phyloP scores from a whole-genome alignment of 2,888 invertebrate species.

The Macropis europaea region DNA sequence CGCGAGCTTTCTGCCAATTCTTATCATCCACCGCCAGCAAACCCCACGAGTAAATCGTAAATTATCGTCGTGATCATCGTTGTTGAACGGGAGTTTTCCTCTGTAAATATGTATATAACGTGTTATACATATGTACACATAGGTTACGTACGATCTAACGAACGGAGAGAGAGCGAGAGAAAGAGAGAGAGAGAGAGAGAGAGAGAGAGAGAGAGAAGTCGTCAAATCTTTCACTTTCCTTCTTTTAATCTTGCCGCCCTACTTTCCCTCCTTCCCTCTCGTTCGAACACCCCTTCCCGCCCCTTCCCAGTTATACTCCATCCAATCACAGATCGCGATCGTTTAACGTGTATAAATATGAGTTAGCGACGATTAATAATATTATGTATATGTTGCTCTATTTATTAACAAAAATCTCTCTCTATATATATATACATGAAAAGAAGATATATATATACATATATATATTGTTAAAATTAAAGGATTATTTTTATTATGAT shows the following conservation, averaged over 20 bases:
- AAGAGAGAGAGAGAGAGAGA: constrained; percentile 9
- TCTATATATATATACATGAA: constrained; percentile 68
- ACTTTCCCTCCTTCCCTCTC: constrained; percentile 24
- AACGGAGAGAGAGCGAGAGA: constrained; percentile 10
- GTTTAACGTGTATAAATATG: constrained; percentile 68
- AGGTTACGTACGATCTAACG: constrained; percentile 42
- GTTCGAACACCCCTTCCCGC: not conserved
- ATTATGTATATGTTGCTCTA: constrained; percentile 79
- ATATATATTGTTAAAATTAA: constrained; percentile 76
- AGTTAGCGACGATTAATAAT: constrained; percentile 74
- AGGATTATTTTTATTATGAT: constrained; percentile 75
- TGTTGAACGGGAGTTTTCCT: constrained; percentile 70
- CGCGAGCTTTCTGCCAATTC: not conserved
- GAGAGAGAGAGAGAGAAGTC: constrained; percentile 5
- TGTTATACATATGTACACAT: constrained; percentile 64
- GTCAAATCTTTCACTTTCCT: constrained; percentile 50
- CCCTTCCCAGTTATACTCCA: constrained; percentile 22
- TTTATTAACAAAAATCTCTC: constrained; percentile 75
- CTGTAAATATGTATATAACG: constrained; percentile 76
- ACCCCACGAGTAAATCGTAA: constrained; percentile 56
- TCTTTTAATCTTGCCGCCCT: constrained; percentile 42
- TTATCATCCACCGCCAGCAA: constrained; percentile 45
- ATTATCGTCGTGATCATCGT: constrained; percentile 71
- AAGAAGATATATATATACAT: constrained; percentile 52
- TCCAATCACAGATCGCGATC: constrained; percentile 48